These are phyloP conservation scores for Sycophaga agraensis DNA, from an alignment of 1,140 invertebrate species.

Conservation along the genomic window DNA sequence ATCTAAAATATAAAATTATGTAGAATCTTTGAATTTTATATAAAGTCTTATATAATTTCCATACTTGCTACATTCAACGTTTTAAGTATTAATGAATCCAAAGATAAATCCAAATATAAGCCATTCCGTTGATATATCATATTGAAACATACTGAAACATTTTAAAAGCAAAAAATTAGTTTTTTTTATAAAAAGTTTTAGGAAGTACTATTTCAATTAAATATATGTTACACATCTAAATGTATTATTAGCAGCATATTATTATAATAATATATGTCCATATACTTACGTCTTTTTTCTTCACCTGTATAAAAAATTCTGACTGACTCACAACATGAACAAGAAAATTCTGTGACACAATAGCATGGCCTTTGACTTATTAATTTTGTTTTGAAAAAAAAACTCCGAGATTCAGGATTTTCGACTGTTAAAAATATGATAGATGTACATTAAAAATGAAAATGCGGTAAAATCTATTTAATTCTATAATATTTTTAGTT, in stretches of 20 bases:
- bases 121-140: constrained; percentile 40
- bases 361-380: constrained; percentile 34
- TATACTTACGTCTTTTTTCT: constrained; percentile 38
- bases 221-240: neutral
- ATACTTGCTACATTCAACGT: constrained; percentile 38
- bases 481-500: neutral
- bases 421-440: neutral
- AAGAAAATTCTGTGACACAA: constrained; percentile 30
- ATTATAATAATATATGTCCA: neutral
- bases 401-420: neutral
- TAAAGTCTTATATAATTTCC: neutral
- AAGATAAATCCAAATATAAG: constrained; percentile 37
- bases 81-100: constrained; percentile 37
- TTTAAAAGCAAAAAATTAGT: neutral
- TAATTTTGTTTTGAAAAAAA: constrained; percentile 1
- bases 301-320: constrained; percentile 33
- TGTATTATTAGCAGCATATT: neutral
- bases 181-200: neutral
- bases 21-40: neutral
- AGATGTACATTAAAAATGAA: neutral
- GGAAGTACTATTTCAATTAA: neutral
- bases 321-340: constrained; percentile 43
- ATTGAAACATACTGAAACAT: constrained; percentile 44
- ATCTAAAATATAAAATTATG: neutral
- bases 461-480: neutral